A percentile compares a stretch with the other conserved stretches of the same genome.
phyloP scores from a whole-genome alignment of 2,888 invertebrate species.

The Esperia sulphurella region DNA sequence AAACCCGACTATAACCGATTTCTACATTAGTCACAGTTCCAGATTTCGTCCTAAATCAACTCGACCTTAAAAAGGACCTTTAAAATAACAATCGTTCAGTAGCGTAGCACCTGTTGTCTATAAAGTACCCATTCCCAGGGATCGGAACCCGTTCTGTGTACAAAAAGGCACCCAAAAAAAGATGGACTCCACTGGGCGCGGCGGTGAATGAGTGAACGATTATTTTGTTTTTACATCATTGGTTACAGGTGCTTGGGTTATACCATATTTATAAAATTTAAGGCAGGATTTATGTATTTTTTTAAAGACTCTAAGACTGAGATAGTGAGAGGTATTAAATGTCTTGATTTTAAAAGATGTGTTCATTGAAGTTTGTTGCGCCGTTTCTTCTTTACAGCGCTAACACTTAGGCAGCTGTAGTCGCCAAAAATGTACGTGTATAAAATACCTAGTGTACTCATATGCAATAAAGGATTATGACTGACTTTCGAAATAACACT shows the following conservation, averaged over 20 bases:
- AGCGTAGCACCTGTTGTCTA: slow-evolving; percentile 67
- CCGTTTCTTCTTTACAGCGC: no score
- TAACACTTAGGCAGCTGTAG: no score
- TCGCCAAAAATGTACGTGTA: no score
- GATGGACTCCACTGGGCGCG: slow-evolving; percentile 32
- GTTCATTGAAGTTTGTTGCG: no score
- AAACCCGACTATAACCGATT: background rate
- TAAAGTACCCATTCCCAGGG: slow-evolving; percentile 53
- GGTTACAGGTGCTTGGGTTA: slow-evolving; percentile 36
- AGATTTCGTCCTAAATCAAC: slow-evolving; percentile 31
- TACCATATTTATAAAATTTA: background rate
- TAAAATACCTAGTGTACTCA: no score
- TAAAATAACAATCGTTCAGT: slow-evolving; percentile 36
- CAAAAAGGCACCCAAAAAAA: slow-evolving; percentile 48
- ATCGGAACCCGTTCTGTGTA: slow-evolving; percentile 52
- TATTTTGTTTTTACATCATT: slow-evolving; percentile 55
- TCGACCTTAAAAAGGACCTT: slow-evolving; percentile 14
- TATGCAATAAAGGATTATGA: no score
- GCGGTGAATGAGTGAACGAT: slow-evolving; percentile 23
- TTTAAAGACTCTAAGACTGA: no score
- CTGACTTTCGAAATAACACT: no score
- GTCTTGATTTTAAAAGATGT: no score
- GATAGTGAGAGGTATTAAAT: no score
- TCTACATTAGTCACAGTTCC: slow-evolving; percentile 27
- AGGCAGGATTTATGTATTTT: background rate